Base-by-base conservation (phyloP, 2,888 invertebrate genomes). In the Chymomyza fuscimana region DNA sequence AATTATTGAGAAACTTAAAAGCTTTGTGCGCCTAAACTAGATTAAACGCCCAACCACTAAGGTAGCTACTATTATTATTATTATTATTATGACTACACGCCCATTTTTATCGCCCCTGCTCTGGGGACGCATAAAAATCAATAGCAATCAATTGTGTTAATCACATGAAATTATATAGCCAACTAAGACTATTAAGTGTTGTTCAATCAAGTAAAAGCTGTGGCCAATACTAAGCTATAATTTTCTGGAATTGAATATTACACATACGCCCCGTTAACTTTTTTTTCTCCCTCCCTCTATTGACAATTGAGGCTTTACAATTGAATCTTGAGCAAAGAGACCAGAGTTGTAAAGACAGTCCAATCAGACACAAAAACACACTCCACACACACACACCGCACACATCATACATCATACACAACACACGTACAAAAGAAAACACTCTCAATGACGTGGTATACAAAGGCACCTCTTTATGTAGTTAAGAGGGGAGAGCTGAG, bases 211-310 rank as follows among this genome's bases (percentile, higher is more conserved):
- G 40, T 46, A 46, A 54, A 54, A 54, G 54, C 52, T 19, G 19
- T 52, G 52, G 19, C 52, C 52, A 19, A 52, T 16, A 4, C 10
- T 51, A 63, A 66, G 59, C 76, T 78, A 76, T 81, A 83, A 84
- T 84, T 85, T 80, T 62, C 62, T 40, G 59, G 76, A 82, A 84
- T 86, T 86, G 77, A 80, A 86, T 84, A 84, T 81, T 76, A 84
- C 84, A 73, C 78, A 86, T 85, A 84, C 80, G 86, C 82, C 60
- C 60, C 70, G 80, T 84, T 78, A 69, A 63, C 80, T 61, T 63
- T 60, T 58, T 36, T 36, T 40, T 12, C 12, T 12, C 12, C 4
- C 32, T 7, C 32, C 9, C 9, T 32, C 32, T 32, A 10, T 12
- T 46, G 40, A 46, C 40, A 46, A 46, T 46, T 46, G 40, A 46